Evolutionary conservation across 2,113 vertebrate genomes (phyloP).

Genomic region (Pelodiscus sinensis): DNA sequence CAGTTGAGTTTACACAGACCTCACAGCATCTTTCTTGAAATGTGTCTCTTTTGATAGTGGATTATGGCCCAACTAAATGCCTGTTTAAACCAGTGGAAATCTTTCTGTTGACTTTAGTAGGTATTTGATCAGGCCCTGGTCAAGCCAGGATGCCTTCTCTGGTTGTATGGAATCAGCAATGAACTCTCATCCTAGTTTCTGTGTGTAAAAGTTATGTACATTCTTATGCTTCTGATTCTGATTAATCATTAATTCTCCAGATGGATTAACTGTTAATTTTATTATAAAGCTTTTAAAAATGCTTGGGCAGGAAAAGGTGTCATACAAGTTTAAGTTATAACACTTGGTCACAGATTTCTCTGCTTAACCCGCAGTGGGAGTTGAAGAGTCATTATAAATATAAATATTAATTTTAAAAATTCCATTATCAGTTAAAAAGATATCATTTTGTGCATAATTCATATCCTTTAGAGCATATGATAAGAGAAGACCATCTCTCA

Average conservation of each 20-base stretch:
- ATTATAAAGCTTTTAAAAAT: neutral
- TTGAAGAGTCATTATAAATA: constrained; percentile 16
- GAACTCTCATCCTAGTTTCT: neutral
- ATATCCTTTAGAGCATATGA: neutral
- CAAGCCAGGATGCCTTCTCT: neutral
- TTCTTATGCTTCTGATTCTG: constrained; percentile 45
- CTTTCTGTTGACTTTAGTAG: neutral
- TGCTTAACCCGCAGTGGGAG: constrained; percentile 8
- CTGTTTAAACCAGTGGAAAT: neutral
- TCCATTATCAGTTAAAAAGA: constrained; percentile 37
- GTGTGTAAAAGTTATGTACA: neutral
- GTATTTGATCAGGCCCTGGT: neutral
- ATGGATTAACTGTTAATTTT: constrained; percentile 58
- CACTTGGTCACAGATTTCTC: constrained; percentile 8
- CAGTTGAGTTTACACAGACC: neutral
- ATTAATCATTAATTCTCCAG: constrained; percentile 47
- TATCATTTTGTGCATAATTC: constrained; percentile 28
- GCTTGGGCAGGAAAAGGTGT: constrained; percentile 16
- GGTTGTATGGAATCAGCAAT: neutral
- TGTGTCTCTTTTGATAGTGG: neutral
- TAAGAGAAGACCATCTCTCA: neutral
- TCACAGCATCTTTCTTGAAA: neutral
- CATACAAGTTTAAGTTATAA: constrained; percentile 45
- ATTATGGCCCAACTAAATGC: neutral
- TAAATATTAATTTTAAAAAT: constrained; percentile 56